Conservation (phyloP, 2,888 invertebrate genomes). For the Embidobia sp. region DNA sequence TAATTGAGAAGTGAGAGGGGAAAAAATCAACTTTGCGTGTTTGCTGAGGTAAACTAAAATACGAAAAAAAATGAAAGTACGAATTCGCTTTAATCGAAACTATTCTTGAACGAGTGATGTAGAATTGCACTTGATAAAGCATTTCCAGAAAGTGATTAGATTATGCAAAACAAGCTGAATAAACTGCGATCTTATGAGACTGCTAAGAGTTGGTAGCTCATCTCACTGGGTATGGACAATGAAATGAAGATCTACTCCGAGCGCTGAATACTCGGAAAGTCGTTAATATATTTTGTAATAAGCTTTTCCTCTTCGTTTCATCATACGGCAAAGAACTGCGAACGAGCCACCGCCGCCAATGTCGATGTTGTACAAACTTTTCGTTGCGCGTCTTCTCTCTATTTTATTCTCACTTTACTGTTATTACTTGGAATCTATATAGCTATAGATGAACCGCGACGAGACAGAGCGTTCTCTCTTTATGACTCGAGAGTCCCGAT, state of each 20-base stretch:
- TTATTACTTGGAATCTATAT: conserved; percentile 55
- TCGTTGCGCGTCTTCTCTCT: conserved; percentile 47
- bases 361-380: conserved; percentile 58
- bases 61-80: too few species aligned
- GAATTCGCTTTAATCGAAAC: conserved; percentile 25
- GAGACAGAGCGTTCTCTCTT: conserved; percentile 38
- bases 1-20: too few species aligned
- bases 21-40: too few species aligned
- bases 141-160: conserved; percentile 67
- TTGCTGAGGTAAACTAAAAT: too few species aligned
- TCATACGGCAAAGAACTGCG: conserved; percentile 45
- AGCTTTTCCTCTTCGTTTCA: conserved; percentile 57
- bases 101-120: conserved; percentile 17
- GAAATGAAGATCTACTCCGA: conserved; percentile 38
- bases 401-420: conserved; percentile 63
- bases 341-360: conserved; percentile 39
- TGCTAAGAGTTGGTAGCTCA: conserved; percentile 35
- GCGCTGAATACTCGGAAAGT: conserved; percentile 43
- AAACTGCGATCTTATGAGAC: conserved; percentile 68
- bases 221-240: conserved; percentile 46
- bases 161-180: conserved; percentile 73
- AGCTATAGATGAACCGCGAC: conserved; percentile 35
- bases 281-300: conserved; percentile 65
- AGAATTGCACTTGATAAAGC: conserved; percentile 43
- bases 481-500: conserved; percentile 40